Evolutionary conservation across 2,797 vertebrate genomes (phyloP), one percentile per base, ranked within the genome.

Genomic region (Falco cherrug): DNA sequence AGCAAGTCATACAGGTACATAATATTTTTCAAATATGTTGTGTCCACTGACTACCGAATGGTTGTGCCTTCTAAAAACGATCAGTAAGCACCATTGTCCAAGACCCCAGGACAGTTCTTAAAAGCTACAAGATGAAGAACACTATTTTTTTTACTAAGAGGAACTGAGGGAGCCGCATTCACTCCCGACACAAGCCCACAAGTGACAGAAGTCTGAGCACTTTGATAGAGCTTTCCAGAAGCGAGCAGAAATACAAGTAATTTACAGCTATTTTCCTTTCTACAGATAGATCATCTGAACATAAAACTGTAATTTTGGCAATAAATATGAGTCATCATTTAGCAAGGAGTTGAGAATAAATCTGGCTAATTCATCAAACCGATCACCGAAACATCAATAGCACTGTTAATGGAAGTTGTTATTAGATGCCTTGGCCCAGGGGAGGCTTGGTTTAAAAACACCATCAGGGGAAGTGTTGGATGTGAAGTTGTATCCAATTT

Each of bases 1-100:
- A 90, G 51, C 18, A 90, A 89, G 57, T 87, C 82, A 89, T 61
- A 77, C 22, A 75, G 59, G 53, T 81, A 92, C 81, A 91, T 81
- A 60, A 69, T 83, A 63, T 75, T 95, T 96, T 88, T 89, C 93
- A 94, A 77, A 73, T 88, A 87, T 73, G 60, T 70, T 96, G 70
- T 78, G 78, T 82, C 88, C 80, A 68, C 76, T 90, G 81, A 84
- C 94, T 94, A 68, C 39, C 14, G 20, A 92, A 94, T 54, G 56
- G 45, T n/a, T 80, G 37, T 71, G 37, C 48, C 69, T 70, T 78
- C 90, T 92, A 67, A 91, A 89, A 77, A 85, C 16, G 31, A 96
- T 89, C 86, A 83, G 71, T 75, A 94, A 96, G 82, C 78, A n/a
- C 43, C 83, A 90, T 76, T 93, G 93, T 86, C 61, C 86, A 75